Evolutionary conservation across 92 coral and sea anemone genomes (phyloP), one percentile per base, ranked within the genome.

Genomic region (Parazoanthus atlanticus): DNA sequence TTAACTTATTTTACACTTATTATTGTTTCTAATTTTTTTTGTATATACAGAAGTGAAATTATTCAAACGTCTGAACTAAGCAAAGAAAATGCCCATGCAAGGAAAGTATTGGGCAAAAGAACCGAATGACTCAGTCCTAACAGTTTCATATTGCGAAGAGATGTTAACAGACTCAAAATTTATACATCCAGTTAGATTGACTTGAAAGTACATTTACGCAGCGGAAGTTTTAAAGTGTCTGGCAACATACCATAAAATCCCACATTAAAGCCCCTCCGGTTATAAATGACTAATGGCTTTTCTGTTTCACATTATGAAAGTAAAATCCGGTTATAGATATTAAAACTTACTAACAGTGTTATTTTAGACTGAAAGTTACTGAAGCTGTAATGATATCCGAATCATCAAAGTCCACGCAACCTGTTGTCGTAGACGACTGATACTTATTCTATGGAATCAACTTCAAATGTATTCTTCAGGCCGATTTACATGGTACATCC

Each of bases 221-320:
- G 67, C 67, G 6, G 67, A 58, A 58, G 67, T 58, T 58, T 58
- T 58, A 58, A 58, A 58, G 67, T 58, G 67, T 58, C 67, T 58
- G 67, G 67, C 67, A 58, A 8, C 67, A 58, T 8, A 58, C 67
- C 1, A 3, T 58, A 58, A 58, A 58, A 58, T 58, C 67, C 67
- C 67, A 58, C 67, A 58, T 58, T 58, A 58, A 58, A 58, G 67
- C 67, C 67, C 67, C 67, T 58, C 3, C 67, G 6, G 67, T 58
- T 58, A 58, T 58, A 58, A 58, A 58, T 58, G 1, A 58, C 67
- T 58, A 58, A 58, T 58, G 67, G 67, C 67, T 58, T 58, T 58
- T 58, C 67, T 58, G 67, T 58, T 58, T 58, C 67, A 58, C 67
- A 58, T 58, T 58, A 58, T 58, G 67, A 58, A 58, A 58, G 67